Percentiles rank a stretch among this genome's conserved stretches.
phyloP scores from a whole-genome alignment of 2,888 invertebrate genomes.

The Protodeltote pygarga region DNA sequence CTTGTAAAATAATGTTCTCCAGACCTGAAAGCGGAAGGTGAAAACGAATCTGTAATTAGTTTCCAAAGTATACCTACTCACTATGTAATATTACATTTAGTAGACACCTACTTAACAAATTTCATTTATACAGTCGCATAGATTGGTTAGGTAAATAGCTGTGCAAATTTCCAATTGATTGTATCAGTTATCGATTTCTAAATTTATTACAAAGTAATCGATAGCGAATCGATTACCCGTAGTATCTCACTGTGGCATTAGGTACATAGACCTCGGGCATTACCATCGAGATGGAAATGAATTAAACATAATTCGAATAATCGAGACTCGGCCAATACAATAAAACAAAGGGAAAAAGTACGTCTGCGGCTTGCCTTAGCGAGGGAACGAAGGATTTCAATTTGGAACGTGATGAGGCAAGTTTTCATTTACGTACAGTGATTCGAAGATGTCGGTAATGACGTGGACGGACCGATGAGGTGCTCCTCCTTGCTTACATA shows the following conservation, averaged over 20 bases:
- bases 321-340: slow-evolving; percentile 81
- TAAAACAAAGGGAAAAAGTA: slow-evolving; percentile 83
- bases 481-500: slow-evolving; percentile 42
- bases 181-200: slow-evolving; percentile 3
- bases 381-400: slow-evolving; percentile 84
- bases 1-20: slow-evolving; percentile 18
- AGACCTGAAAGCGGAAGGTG: slow-evolving; percentile 5
- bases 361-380: slow-evolving; percentile 72
- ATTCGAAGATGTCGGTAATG: slow-evolving; percentile 68
- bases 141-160: background rate
- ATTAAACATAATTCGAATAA: slow-evolving; percentile 87
- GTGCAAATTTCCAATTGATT: background rate
- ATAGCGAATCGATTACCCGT: slow-evolving; percentile 50
- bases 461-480: slow-evolving; percentile 55
- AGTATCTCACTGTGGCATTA: slow-evolving; percentile 53
- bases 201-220: slow-evolving; percentile 26
- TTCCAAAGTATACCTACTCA: slow-evolving; percentile 10
- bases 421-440: slow-evolving; percentile 79
- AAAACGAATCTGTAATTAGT: slow-evolving; percentile 16
- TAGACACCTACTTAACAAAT: background rate
- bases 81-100: background rate
- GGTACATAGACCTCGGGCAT: slow-evolving; percentile 65
- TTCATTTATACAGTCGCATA: background rate
- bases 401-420: slow-evolving; percentile 86
- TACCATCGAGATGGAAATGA: slow-evolving; percentile 82